Evolutionary conservation across 2,113 vertebrate species (phyloP).

Genomic region (Alouatta palliata): DNA sequence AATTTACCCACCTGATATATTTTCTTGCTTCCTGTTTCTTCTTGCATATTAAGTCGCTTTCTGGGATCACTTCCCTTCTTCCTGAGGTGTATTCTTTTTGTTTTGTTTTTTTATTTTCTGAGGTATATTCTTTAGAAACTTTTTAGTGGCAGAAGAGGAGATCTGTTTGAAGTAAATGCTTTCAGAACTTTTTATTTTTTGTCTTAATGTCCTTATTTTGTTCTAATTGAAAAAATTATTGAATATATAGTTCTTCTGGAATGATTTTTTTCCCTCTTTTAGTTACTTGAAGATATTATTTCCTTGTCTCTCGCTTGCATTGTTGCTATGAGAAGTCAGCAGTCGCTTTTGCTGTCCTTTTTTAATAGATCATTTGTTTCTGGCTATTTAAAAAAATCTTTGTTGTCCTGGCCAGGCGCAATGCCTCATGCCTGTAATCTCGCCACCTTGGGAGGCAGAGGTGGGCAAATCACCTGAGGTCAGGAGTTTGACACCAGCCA

Average conservation of each 20-base stretch:
- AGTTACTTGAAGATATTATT: not conserved
- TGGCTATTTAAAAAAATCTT: not conserved
- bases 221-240: not conserved
- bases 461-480: too few species aligned
- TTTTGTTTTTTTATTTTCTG: too few species aligned
- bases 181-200: not conserved
- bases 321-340: not conserved
- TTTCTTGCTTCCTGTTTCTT: conserved; percentile 24
- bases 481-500: too few species aligned
- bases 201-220: not conserved
- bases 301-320: not conserved
- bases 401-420: too few species aligned
- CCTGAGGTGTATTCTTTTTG: not conserved
- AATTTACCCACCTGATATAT: not conserved
- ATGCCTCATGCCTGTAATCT: too few species aligned
- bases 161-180: not conserved
- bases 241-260: not conserved
- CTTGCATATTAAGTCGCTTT: not conserved
- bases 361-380: not conserved
- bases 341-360: not conserved
- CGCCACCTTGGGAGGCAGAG: too few species aligned
- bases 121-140: not conserved
- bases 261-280: not conserved
- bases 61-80: not conserved
- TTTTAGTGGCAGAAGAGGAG: not conserved